Base-by-base conservation (phyloP, 1,140 invertebrate genomes). In the Penaeus japonicus region DNA sequence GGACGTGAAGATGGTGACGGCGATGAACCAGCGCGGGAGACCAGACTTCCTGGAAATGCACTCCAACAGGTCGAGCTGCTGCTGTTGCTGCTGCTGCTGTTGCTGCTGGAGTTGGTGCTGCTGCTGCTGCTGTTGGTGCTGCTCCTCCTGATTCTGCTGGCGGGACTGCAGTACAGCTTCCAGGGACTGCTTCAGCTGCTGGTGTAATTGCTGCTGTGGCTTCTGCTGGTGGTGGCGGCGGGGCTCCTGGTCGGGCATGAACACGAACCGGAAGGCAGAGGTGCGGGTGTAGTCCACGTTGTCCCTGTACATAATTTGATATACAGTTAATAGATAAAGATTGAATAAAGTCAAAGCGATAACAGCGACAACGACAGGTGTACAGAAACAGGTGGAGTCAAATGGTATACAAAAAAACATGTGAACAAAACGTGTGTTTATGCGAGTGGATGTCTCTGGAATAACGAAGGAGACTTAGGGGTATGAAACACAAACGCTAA, bases 11-110 rank as follows among this genome's bases (percentile, higher is more conserved):
- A 94, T 92, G 32, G 92, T 91, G 53, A 92, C 89, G 24, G 92
- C 93, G 35, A 94, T 90, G 62, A 94, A 85, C 92, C 94, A 93
- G 22, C 93, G 92, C 4, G 94, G 93, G 55, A 94, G 91, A 39
- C 93, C 94, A 27, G 93, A 94, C 89, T 94, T 93, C 53, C 92
- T 92, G 4, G 94, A 93, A 55, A 94, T 92, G 90, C 94, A 94
- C 10, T 93, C 92, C 90, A 94, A 90, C 30, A 90, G 80, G 55
- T 90, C 90, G 32, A 90, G 57, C 75, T 90, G 90, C 24, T 90
- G 90, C 62, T 81, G 78, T 20, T 78, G 54, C 53, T 82, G 79
- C 59, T 55, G 73, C 4, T 30, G 30, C 20, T 57, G 75, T 39
- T 80, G 79, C 12, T 62, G 35, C 27, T 82, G 86, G 17, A 75